Evolutionary conservation across 2,797 vertebrate genomes (phyloP).

Genomic region (Sarcophilus harrisii): DNA sequence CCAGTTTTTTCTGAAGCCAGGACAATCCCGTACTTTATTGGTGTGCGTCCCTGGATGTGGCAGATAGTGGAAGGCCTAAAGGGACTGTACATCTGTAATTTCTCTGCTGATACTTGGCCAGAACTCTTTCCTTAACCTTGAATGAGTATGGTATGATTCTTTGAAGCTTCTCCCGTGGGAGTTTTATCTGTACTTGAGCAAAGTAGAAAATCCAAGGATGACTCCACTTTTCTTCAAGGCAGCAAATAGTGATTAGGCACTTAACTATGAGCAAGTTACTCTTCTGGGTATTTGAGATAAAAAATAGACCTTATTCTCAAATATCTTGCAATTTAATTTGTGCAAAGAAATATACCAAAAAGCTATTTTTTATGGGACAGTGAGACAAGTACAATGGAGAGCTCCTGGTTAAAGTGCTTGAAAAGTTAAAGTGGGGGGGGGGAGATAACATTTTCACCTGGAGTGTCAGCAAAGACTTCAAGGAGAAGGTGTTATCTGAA

Average conservation of each 20-base stretch:
- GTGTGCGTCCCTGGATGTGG: neutral
- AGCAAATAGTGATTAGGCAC: neutral
- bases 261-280: neutral
- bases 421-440: neutral
- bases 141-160: neutral
- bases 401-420: neutral
- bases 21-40: neutral
- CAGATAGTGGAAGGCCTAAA: neutral
- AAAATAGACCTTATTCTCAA: neutral
- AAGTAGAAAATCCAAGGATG: neutral
- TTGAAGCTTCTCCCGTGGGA: neutral
- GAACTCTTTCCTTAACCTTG: neutral
- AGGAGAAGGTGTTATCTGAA: neutral
- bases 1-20: neutral
- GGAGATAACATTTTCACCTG: neutral
- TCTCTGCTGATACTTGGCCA: neutral
- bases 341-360: neutral
- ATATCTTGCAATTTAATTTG: neutral
- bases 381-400: neutral
- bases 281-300: neutral
- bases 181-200: neutral
- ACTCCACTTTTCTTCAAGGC: neutral
- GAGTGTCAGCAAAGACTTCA: neutral
- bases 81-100: neutral
- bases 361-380: neutral